Base-by-base conservation (phyloP, 1,140 invertebrate genomes). In the Caenorhabditis latens region DNA sequence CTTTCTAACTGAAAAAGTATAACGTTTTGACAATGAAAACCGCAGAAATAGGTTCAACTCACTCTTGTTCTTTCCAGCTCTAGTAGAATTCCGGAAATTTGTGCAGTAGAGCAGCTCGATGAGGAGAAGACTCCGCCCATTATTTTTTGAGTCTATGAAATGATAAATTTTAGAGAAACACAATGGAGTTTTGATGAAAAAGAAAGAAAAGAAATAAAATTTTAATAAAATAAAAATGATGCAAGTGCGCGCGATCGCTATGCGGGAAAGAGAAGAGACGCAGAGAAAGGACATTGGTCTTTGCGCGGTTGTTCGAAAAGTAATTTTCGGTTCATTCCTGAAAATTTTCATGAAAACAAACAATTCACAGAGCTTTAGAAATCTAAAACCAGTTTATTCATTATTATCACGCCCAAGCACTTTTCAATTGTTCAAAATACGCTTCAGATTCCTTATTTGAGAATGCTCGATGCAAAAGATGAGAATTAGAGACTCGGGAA, bases 11-110 rank as follows among this genome's bases (percentile, higher is more conserved):
- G 65, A 85, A 71, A 50, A 53, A 24, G 0, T 14, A 4, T 4
- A 42, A 58, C 4, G 6, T 84, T 84, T 58, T 13, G 9, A 67
- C 9, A 0, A 48, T 58, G 55, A 43, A 19, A 19, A 19, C 46
- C 21, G 16, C 19, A 14, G 46, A 83, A 46, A 63, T 43, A 0
- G 2, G 11, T 42, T 63, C 2, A 19, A 57, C 50, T 40, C 7
- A 85, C 84, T 48, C 84, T 32, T 19, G 84, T 85, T 19, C 50
- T 42, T 24, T 85, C 84, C 14, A 85, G 67, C 53, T 79, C 63
- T 32, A 58, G 46, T 19, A 85, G 32, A 71, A 85, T 46, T 21
- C 21, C 42, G 50, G 71, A 13, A 21, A 79, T 79, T 79, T 79
- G 71, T 11, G 71, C 71, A 5, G 43, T 13, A 13, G 40, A 9